Conservation (phyloP, 1,140 invertebrate genomes). For the Thaumetopoea pityocampa region DNA sequence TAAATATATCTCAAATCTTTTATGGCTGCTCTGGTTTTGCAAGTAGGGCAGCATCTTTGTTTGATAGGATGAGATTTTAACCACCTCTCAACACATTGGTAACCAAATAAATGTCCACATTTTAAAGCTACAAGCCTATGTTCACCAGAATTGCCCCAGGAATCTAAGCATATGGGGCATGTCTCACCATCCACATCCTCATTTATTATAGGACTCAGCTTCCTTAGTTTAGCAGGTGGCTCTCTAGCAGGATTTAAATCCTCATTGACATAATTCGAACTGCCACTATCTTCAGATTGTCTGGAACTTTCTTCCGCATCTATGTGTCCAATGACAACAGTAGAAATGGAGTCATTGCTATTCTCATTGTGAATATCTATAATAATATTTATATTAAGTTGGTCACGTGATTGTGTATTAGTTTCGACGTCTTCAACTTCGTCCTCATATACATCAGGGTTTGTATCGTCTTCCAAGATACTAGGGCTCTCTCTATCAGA, state of each 20-base stretch:
- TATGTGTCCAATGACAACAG: constrained; percentile 10
- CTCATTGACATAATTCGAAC: too few species aligned
- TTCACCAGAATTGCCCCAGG: constrained; percentile 89
- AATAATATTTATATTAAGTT: too few species aligned
- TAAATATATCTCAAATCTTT: constrained; percentile 85
- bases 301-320: too few species aligned
- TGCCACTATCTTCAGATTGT: too few species aligned
- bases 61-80: constrained; percentile 70
- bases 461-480: too few species aligned
- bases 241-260: constrained; percentile 29
- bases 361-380: constrained; percentile 7
- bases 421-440: too few species aligned
- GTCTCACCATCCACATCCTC: constrained; percentile 80
- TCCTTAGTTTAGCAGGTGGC: constrained; percentile 55
- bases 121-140: constrained; percentile 89
- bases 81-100: constrained; percentile 90
- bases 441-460: too few species aligned
- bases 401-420: too few species aligned
- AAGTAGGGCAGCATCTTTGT: constrained; percentile 86
- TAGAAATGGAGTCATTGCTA: constrained; percentile 11
- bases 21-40: constrained; percentile 85
- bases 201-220: constrained; percentile 32
- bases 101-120: constrained; percentile 95
- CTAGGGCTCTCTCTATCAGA: too few species aligned
- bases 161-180: constrained; percentile 92